Conservation (phyloP, 2,113 vertebrate species). For the Nymphicus hollandicus region DNA sequence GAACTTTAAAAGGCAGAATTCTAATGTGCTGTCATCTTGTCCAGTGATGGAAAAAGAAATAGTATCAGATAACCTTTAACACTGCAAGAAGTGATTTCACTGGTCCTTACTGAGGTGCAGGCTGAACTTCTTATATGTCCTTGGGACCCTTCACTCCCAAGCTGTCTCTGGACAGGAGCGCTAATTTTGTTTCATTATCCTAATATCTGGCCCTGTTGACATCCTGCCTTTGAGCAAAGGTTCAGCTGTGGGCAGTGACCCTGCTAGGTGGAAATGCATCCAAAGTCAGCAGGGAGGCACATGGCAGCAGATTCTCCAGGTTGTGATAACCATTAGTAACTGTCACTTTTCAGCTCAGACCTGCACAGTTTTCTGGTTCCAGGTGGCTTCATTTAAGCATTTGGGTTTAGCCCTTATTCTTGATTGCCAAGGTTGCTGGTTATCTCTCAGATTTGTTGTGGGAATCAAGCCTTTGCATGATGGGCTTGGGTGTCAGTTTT, state of each 20-base stretch:
- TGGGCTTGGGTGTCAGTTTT: neutral
- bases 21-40: neutral
- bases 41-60: accelerated
- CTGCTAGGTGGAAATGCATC: neutral
- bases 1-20: neutral
- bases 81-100: neutral
- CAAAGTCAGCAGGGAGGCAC: neutral
- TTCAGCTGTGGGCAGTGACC: neutral
- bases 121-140: neutral
- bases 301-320: neutral
- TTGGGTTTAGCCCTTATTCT: neutral
- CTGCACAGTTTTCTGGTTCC: neutral
- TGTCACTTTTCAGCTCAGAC: neutral
- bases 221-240: neutral
- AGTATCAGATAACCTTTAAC: neutral
- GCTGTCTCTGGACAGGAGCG: neutral
- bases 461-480: neutral
- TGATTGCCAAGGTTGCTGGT: neutral
- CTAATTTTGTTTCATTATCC: neutral
- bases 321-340: neutral
- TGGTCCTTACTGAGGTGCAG: neutral
- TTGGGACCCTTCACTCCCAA: neutral
- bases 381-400: neutral
- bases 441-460: neutral
- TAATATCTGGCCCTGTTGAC: neutral